Evolutionary conservation across 53 echinoderm and acorn worm species (phyloP).

Genomic region (Hippasteria phrygiana): DNA sequence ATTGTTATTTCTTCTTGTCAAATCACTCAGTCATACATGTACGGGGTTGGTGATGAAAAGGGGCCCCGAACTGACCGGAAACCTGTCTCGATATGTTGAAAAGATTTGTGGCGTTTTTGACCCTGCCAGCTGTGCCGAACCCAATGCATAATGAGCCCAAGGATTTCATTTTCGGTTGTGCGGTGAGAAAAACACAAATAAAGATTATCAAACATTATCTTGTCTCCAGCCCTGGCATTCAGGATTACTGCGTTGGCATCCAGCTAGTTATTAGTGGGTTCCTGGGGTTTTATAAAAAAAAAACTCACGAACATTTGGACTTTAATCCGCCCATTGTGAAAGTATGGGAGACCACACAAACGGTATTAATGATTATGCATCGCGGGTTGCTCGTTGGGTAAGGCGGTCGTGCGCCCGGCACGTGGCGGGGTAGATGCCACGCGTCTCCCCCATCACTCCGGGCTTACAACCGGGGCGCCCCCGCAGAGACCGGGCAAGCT

Average conservation of each 20-base stretch:
- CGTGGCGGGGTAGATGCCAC: constrained; percentile 38
- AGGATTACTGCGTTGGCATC: background rate
- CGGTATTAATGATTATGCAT: constrained; percentile 39
- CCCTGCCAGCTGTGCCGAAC: constrained; percentile 22
- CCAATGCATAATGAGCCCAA: constrained; percentile 19
- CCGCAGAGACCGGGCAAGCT: constrained; percentile 16
- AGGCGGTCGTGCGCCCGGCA: constrained; percentile 51
- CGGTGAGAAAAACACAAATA: constrained; percentile 20
- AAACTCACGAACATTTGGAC: background rate
- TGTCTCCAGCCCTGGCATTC: background rate
- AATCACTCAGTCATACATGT: too few relatives aligned
- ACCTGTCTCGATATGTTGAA: constrained; percentile 14
- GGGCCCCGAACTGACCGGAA: constrained; percentile 14
- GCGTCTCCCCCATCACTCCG: constrained; percentile 8
- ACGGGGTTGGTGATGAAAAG: background rate
- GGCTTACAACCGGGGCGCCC: background rate
- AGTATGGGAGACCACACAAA: constrained; percentile 4
- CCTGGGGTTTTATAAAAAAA: background rate
- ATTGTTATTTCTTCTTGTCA: too few relatives aligned
- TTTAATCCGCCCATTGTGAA: constrained; percentile 43
- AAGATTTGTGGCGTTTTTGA: constrained; percentile 11
- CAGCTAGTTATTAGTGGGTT: background rate
- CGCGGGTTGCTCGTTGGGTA: constrained; percentile 1
- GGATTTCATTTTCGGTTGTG: background rate
- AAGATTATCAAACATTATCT: background rate